phyloP scores from a whole-genome alignment of 2,113 vertebrate species.

The Tachycineta bicolor region DNA sequence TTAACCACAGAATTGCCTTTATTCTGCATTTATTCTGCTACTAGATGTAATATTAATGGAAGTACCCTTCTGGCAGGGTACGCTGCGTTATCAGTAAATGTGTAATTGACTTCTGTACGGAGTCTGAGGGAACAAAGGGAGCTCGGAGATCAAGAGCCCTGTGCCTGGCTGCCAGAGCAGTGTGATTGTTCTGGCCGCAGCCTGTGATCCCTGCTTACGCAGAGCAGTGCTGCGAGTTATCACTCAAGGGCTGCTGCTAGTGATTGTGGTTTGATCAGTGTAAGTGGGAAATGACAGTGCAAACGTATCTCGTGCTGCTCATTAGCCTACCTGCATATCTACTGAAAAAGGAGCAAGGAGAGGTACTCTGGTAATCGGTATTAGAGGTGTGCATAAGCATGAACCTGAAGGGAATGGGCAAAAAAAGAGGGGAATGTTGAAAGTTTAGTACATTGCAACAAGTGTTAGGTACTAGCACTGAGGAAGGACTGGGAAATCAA shows the following conservation, averaged over 20 bases:
- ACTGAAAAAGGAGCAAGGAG: neutral
- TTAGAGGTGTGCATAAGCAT: fast-evolving
- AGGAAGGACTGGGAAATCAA: neutral
- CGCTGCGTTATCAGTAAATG: neutral
- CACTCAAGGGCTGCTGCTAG: neutral
- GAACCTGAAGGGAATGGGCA: neutral
- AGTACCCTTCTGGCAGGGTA: neutral
- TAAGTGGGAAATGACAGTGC: neutral
- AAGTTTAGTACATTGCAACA: neutral
- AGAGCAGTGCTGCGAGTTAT: neutral
- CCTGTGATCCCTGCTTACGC: neutral
- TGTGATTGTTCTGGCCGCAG: neutral
- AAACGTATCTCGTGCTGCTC: neutral
- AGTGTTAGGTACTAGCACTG: no score
- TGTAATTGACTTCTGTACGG: neutral
- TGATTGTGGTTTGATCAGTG: neutral
- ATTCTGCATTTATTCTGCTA: neutral
- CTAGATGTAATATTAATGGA: neutral
- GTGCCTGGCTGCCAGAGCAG: neutral
- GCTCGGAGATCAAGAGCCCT: neutral
- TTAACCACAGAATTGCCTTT: neutral
- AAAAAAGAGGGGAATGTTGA: neutral
- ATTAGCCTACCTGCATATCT: neutral
- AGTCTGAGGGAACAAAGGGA: slow-evolving; percentile 13
- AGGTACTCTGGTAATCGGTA: fast-evolving